These are phyloP conservation scores for Leucosticte australis DNA, from an alignment of 2,113 vertebrate species.

Conservation along the genomic window DNA sequence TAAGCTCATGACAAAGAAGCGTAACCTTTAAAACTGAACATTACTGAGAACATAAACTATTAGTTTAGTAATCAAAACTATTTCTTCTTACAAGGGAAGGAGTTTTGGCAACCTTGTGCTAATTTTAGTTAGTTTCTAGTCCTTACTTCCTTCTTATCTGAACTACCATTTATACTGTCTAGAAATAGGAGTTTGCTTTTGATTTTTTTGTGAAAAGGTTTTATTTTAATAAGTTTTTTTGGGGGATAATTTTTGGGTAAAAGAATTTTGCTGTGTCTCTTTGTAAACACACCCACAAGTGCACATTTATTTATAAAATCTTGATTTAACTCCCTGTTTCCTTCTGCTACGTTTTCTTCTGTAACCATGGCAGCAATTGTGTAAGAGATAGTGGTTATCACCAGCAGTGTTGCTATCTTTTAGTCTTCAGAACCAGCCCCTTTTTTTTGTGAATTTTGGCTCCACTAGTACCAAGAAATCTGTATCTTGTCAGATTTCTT, in stretches of 20 bases:
- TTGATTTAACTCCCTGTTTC: neutral
- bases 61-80: neutral
- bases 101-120: neutral
- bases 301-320: neutral
- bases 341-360: neutral
- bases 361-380: slow-evolving; percentile 16
- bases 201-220: neutral
- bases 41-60: neutral
- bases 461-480: slow-evolving; percentile 28
- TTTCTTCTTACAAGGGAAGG: neutral
- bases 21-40: neutral
- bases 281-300: neutral
- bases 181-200: neutral
- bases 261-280: neutral
- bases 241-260: neutral
- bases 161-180: neutral
- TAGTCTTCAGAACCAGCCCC: neutral
- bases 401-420: neutral
- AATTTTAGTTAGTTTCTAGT: neutral
- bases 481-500: slow-evolving; percentile 67
- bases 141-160: neutral
- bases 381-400: slow-evolving; percentile 23
- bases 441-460: slow-evolving; percentile 17
- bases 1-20: neutral
- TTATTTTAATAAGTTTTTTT: neutral